Conservation (phyloP, 2,113 vertebrate species). For the Budorcas taxicolor region DNA sequence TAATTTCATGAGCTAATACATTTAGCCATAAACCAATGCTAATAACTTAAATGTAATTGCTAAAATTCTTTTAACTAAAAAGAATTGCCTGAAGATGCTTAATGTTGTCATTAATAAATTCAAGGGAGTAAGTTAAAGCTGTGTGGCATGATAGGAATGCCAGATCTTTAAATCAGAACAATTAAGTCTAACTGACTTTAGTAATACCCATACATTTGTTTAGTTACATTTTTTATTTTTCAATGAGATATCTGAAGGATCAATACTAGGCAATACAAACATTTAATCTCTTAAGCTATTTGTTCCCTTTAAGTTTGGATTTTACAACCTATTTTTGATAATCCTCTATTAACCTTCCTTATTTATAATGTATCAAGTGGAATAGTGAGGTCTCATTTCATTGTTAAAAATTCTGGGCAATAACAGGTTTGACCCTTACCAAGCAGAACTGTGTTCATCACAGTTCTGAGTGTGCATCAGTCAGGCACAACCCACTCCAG, state of each 20-base stretch:
- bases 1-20: constrained; percentile 36
- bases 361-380: not conserved
- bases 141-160: not conserved
- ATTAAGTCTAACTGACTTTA: not conserved
- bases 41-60: constrained; percentile 40
- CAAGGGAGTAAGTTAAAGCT: constrained; percentile 36
- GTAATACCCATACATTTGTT: not conserved
- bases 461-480: not conserved
- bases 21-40: constrained; percentile 23
- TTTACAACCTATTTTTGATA: not conserved
- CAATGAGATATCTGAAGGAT: not conserved
- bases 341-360: not conserved
- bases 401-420: not conserved
- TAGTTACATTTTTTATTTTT: not conserved
- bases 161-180: constrained; percentile 39
- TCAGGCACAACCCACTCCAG: not conserved
- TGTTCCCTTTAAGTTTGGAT: not conserved
- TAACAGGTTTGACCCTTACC: not conserved
- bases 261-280: not conserved
- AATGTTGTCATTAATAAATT: constrained; percentile 45
- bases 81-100: not conserved
- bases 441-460: not conserved
- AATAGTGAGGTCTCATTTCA: not conserved
- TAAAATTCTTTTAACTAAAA: constrained; percentile 36
- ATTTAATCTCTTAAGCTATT: not conserved